Conservation (phyloP, 2,797 vertebrate species). For the Onychomys torridus region DNA sequence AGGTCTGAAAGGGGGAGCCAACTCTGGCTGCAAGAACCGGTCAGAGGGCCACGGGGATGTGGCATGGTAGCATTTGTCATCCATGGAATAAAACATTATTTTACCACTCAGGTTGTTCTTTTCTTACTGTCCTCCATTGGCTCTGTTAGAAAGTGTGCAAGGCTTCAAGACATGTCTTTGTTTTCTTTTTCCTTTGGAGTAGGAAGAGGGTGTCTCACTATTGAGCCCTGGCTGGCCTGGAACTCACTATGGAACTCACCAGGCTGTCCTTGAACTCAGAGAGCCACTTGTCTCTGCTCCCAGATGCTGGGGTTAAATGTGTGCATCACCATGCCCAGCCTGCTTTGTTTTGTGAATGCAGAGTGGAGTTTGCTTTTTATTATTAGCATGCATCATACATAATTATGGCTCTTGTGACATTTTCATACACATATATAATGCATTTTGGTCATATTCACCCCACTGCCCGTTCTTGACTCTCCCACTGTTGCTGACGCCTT, state of each 20-base stretch:
- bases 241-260: background rate
- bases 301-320: background rate
- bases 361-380: background rate
- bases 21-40: constrained; percentile 87
- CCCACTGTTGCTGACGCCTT: background rate
- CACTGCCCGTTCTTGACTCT: background rate
- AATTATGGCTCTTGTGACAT: background rate
- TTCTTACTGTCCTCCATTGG: constrained; percentile 35
- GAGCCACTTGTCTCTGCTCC: background rate
- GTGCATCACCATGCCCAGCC: background rate
- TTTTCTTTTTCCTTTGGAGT: background rate
- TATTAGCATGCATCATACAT: background rate
- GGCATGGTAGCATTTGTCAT: constrained; percentile 93
- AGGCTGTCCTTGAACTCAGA: background rate
- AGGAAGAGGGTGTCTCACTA: background rate
- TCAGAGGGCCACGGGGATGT: constrained; percentile 87
- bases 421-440: no score
- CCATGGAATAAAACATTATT: constrained; percentile 95
- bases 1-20: constrained; percentile 78
- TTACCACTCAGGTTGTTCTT: constrained; percentile 89
- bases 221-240: background rate
- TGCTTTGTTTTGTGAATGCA: background rate
- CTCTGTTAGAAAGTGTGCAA: rapidly evolving
- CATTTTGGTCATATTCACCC: background rate
- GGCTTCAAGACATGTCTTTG: background rate